Evolutionary conservation across 2,113 vertebrate genomes (phyloP), one percentile per base, ranked within the genome.

Genomic region (Clarias macrocephalus): DNA sequence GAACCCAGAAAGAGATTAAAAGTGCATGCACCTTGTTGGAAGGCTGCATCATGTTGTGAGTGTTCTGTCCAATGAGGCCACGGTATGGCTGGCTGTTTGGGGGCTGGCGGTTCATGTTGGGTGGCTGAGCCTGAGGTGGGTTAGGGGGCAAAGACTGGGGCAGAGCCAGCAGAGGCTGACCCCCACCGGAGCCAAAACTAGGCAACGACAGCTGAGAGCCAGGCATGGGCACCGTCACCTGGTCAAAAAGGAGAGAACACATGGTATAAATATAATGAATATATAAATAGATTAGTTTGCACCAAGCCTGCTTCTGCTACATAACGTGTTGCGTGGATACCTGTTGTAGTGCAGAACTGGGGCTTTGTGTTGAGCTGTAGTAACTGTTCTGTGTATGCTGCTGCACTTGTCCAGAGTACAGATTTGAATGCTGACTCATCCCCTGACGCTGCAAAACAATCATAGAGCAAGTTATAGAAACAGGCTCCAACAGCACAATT

Each of bases 371-470:
- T 90, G 97, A 97, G 91, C 97, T 99, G 92, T 99, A 99, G 93
- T 98, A 99, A 90, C 95, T 99, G 87, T 96, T 99, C 93, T 99
- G 98, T 48, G 96, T 96, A 88, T 98, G 98, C 89, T 98, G 98
- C 16, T 99, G 98, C 79, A 98, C 96, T 94, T 97, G 97, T 82
- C 98, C 97, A 75, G 98, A 98, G 92, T 98, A 99, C 89, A 99
- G 94, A 92, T 97, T 99, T 83, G 98, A 99, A 94, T 97, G 97
- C 93, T 99, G 98, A 92, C 96, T 97, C 93, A 99, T 96, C 0
- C 98, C 97, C 90, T 98, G 98, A 92, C 98, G 97, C 98, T 99
- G 93, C 65, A 91, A 91, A 9, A 21, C 23, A 37, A 81, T 33
- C 28, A 80, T 25, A 59, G 18, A 5, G 1, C 10, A 23, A 60